phyloP scores from a whole-genome alignment of 2,113 vertebrate genomes.

The Channa argus region DNA sequence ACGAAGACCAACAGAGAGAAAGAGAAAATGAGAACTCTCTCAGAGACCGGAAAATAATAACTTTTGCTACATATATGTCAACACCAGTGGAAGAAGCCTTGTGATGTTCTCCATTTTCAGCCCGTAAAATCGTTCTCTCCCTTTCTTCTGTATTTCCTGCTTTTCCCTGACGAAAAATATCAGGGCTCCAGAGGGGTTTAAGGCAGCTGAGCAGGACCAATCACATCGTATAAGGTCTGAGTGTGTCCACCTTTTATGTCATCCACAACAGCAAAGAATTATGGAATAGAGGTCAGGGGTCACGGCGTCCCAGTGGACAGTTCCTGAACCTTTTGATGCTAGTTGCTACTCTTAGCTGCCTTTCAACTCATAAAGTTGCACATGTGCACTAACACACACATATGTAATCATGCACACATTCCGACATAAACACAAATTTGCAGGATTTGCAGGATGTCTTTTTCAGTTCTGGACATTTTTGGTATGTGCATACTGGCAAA shows the following conservation, averaged over 20 bases:
- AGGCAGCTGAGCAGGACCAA: constrained; percentile 57
- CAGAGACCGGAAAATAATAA: constrained; percentile 68
- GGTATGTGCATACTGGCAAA: no score
- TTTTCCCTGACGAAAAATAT: constrained; percentile 67
- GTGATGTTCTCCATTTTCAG: constrained; percentile 68
- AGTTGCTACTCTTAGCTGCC: constrained; percentile 36
- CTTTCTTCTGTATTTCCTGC: constrained; percentile 57
- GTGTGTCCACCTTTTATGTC: constrained; percentile 64
- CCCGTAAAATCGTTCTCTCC: constrained; percentile 46
- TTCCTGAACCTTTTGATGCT: constrained; percentile 42
- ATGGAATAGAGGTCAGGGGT: constrained; percentile 68
- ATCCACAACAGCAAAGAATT: constrained; percentile 58
- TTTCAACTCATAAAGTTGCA: constrained; percentile 22
- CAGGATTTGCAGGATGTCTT: no score
- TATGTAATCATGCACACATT: neutral
- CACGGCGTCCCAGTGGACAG: constrained; percentile 54
- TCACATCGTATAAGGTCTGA: constrained; percentile 67
- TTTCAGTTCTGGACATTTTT: no score
- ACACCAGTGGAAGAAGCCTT: constrained; percentile 57
- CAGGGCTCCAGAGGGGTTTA: constrained; percentile 67
- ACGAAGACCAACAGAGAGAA: constrained; percentile 60
- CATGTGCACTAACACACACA: neutral
- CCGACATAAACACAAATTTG: neutral
- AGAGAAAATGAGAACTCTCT: constrained; percentile 73
- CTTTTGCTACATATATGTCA: constrained; percentile 77